phyloP scores from a whole-genome alignment of 2,797 vertebrate genomes.

The Argentina silus region DNA sequence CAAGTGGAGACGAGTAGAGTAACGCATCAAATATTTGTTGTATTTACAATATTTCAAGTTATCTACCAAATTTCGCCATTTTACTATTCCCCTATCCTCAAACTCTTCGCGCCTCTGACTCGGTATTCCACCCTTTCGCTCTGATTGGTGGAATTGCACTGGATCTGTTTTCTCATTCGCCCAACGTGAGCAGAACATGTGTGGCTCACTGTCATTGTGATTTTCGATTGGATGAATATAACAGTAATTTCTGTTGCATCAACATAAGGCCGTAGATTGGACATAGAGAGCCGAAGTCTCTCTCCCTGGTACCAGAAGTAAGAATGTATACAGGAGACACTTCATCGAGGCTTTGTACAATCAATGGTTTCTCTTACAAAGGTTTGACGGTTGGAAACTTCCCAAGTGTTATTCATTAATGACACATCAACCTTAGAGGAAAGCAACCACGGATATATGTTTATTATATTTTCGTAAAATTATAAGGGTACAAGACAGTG shows the following conservation, averaged over 20 bases:
- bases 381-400: too few relatives aligned
- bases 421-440: too few relatives aligned
- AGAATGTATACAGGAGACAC: not conserved
- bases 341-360: too few relatives aligned
- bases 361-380: too few relatives aligned
- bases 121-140: slow-evolving; percentile 33
- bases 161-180: slow-evolving; percentile 43
- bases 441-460: too few relatives aligned
- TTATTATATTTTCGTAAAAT: too few relatives aligned
- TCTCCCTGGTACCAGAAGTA: not conserved
- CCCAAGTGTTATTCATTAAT: too few relatives aligned
- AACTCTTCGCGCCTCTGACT: slow-evolving; percentile 77
- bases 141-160: slow-evolving; percentile 47
- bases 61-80: slow-evolving; percentile 67
- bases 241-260: not conserved
- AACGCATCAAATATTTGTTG: not conserved
- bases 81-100: slow-evolving; percentile 53
- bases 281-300: not conserved
- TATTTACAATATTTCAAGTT: not conserved
- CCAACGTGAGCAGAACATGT: not conserved
- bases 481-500: too few relatives aligned
- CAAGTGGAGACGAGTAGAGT: not conserved
- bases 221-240: slow-evolving; percentile 44
- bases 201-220: not conserved
- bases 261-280: not conserved